A percentile compares a stretch with the other conserved stretches of the same genome.
phyloP scores from a whole-genome alignment of 2,113 vertebrate species.

The Rhizomys pruinosus region DNA sequence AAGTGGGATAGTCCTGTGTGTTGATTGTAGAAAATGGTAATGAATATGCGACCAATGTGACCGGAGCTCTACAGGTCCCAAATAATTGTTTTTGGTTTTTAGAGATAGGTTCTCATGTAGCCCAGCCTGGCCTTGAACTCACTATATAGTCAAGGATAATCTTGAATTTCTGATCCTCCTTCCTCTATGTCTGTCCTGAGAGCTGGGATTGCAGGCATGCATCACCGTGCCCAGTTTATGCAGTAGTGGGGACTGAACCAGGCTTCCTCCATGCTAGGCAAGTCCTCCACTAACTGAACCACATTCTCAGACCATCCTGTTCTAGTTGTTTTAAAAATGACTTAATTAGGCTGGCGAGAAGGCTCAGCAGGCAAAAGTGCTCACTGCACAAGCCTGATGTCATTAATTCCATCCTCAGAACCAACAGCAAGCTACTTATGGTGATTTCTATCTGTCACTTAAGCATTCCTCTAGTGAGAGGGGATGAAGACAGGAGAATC shows the following conservation, averaged over 20 bases:
- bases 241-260: too few species aligned
- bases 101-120: neutral
- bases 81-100: neutral
- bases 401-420: neutral
- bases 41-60: slow-evolving; percentile 11
- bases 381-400: neutral
- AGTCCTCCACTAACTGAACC: neutral
- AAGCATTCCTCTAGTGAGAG: neutral
- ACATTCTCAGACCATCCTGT: neutral
- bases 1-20: neutral
- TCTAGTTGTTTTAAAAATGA: slow-evolving; percentile 31
- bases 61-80: neutral
- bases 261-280: neutral
- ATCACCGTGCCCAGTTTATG: neutral
- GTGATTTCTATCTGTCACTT: neutral
- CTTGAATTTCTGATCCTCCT: neutral
- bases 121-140: neutral
- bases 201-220: neutral
- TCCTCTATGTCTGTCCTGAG: neutral
- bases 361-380: neutral
- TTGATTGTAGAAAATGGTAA: neutral
- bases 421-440: neutral
- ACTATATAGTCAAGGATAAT: neutral
- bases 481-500: neutral
- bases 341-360: neutral